Conservation (phyloP, 2,797 vertebrate genomes). For the Alcedo quadribrachys region DNA sequence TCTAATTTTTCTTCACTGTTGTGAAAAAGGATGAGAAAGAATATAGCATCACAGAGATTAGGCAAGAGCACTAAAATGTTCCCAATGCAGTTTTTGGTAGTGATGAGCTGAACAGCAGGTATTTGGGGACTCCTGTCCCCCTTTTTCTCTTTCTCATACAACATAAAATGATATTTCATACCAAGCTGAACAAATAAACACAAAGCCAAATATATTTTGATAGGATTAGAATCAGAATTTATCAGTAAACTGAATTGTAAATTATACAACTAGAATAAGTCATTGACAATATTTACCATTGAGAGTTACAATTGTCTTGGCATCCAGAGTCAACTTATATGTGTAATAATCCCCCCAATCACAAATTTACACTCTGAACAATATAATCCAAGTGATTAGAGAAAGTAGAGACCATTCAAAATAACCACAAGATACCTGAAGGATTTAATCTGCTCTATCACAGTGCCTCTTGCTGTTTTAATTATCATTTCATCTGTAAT, state of each 20-base stretch:
- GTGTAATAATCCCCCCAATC: conserved; percentile 59
- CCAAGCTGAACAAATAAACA: conserved; percentile 37
- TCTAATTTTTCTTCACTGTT: conserved; percentile 56
- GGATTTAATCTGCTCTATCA: conserved; percentile 67
- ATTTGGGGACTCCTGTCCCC: background rate
- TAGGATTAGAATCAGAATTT: conserved; percentile 32
- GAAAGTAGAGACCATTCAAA: conserved; percentile 70
- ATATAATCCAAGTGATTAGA: conserved; percentile 66
- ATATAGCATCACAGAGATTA: conserved; percentile 47
- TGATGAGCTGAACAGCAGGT: conserved; percentile 20
- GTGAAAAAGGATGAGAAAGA: conserved; percentile 45
- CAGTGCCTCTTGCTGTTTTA: conserved; percentile 65
- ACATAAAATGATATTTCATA: background rate
- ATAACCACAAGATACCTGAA: conserved; percentile 65
- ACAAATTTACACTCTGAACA: conserved; percentile 38
- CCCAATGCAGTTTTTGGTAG: background rate
- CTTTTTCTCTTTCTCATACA: background rate
- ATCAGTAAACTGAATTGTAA: background rate
- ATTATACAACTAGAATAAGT: conserved; percentile 22
- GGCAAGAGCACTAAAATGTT: conserved; percentile 30
- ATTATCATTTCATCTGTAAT: conserved; percentile 74
- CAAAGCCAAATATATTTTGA: conserved; percentile 8
- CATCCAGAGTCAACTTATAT: conserved; percentile 64
- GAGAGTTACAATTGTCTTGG: conserved; percentile 56
- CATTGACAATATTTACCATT: conserved; percentile 55